Evolutionary conservation across 2,888 invertebrate genomes (phyloP).

Genomic region (Chironomus tentans): DNA sequence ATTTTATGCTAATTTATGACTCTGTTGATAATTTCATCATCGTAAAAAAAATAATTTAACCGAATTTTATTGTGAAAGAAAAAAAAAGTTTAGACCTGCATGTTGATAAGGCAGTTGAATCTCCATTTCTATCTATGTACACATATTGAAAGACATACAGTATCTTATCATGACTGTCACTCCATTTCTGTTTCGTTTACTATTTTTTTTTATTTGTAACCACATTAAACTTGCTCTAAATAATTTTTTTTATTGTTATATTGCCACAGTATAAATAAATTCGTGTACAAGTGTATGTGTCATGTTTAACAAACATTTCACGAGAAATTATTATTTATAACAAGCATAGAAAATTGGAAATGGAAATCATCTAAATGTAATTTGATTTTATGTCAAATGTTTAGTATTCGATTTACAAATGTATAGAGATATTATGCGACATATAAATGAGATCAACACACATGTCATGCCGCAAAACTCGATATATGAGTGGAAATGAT

Average conservation of each 20-base stretch:
- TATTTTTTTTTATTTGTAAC: neutral
- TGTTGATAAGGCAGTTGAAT: neutral
- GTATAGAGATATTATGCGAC: neutral
- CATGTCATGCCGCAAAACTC: no score
- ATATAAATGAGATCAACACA: neutral
- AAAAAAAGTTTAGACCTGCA: no score
- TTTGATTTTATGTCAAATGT: slow-evolving; percentile 9
- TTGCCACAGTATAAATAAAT: neutral
- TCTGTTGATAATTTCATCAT: no score
- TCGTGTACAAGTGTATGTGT: neutral
- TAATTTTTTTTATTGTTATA: neutral
- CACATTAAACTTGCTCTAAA: slow-evolving; percentile 2
- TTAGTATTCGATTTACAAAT: neutral
- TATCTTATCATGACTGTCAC: no score
- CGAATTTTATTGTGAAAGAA: no score
- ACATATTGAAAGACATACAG: no score
- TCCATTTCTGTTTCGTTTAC: neutral
- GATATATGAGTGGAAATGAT: no score
- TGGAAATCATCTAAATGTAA: slow-evolving; percentile 9
- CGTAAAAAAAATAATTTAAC: no score
- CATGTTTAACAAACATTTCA: neutral
- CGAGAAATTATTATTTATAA: neutral
- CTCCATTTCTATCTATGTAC: neutral
- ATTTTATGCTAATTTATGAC: no score
- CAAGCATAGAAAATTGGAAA: neutral